A percentile compares a stretch with the other conserved stretches of the same genome.
phyloP scores from a whole-genome alignment of 2,888 invertebrate species.

The Lepidocyrtoides sp. region DNA sequence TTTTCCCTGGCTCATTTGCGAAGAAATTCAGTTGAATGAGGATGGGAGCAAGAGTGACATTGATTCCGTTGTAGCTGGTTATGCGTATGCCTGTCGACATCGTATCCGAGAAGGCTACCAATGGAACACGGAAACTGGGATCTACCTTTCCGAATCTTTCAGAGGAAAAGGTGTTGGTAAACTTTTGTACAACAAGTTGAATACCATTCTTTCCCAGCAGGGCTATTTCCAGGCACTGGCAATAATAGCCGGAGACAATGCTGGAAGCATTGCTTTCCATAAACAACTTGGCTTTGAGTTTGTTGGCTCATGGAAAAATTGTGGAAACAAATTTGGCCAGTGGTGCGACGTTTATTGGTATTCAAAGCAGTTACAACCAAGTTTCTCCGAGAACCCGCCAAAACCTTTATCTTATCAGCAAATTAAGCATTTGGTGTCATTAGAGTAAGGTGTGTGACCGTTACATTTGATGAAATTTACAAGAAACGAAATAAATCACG shows the following conservation, averaged over 20 bases:
- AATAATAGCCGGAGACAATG: constrained; percentile 42
- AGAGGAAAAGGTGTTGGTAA: constrained; percentile 50
- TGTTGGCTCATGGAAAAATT: constrained; percentile 51
- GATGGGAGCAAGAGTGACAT: constrained; percentile 10
- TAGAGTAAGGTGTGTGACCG: too few relatives aligned
- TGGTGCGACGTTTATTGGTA: constrained; percentile 71
- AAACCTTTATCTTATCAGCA: constrained; percentile 55
- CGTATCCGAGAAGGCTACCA: constrained; percentile 67
- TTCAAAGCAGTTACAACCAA: constrained; percentile 46
- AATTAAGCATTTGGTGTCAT: constrained; percentile 12
- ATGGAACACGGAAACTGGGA: constrained; percentile 64
- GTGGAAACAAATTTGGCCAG: constrained; percentile 75
- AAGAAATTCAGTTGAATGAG: background rate
- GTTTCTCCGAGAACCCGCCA: constrained; percentile 64
- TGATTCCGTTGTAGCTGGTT: constrained; percentile 43
- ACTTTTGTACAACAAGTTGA: constrained; percentile 65
- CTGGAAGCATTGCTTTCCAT: constrained; percentile 60
- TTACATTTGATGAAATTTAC: too few relatives aligned
- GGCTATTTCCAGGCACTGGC: constrained; percentile 69
- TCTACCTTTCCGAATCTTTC: constrained; percentile 44
- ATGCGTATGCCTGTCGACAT: constrained; percentile 68
- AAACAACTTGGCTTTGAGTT: constrained; percentile 49
- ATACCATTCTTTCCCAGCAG: constrained; percentile 62
- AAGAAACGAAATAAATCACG: too few relatives aligned
- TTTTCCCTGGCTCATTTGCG: constrained; percentile 76